A percentile compares a stretch with the other conserved stretches of the same genome.
These are phyloP conservation scores for Rhingia rostrata DNA, from an alignment of 2,888 invertebrate genomes.

Conservation along the genomic window DNA sequence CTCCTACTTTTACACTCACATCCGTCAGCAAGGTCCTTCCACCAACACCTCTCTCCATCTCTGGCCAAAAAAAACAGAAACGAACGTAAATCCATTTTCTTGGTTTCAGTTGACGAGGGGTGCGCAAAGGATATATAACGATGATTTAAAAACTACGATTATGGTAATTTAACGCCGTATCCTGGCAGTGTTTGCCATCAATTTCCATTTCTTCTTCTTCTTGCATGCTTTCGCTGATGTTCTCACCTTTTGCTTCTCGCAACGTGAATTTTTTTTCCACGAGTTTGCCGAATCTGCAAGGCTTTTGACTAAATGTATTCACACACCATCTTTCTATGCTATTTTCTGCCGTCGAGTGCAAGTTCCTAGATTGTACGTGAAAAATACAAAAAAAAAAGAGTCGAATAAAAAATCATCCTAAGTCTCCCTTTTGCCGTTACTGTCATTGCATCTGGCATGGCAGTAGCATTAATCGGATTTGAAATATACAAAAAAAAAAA, in stretches of 20 bases:
- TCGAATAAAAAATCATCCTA: conserved; percentile 6
- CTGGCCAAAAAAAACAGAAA: neutral
- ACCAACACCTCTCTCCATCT: neutral
- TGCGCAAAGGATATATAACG: conserved; percentile 59
- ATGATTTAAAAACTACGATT: conserved; percentile 74
- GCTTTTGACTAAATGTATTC: conserved; percentile 39
- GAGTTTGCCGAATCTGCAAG: conserved; percentile 51
- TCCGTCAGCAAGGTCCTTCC: conserved; percentile 49
- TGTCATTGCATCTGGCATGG: conserved; percentile 71
- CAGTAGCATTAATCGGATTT: conserved; percentile 71
- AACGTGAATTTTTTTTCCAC: neutral
- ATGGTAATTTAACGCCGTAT: conserved; percentile 73
- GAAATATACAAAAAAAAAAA: conserved; percentile 47
- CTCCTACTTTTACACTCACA: conserved; percentile 24
- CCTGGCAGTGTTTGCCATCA: conserved; percentile 71
- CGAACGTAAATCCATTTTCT: conserved; percentile 52
- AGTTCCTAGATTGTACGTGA: conserved; percentile 60
- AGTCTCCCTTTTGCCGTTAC: conserved; percentile 45
- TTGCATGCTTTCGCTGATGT: conserved; percentile 44
- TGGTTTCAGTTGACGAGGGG: conserved; percentile 57
- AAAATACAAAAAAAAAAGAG: neutral
- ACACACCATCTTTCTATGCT: conserved; percentile 14
- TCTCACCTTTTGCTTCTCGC: conserved; percentile 57
- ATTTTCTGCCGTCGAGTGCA: conserved; percentile 54
- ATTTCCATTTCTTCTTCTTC: conserved; percentile 58